Conservation (phyloP, 1,140 invertebrate species). For the Heliconius nattereri region DNA sequence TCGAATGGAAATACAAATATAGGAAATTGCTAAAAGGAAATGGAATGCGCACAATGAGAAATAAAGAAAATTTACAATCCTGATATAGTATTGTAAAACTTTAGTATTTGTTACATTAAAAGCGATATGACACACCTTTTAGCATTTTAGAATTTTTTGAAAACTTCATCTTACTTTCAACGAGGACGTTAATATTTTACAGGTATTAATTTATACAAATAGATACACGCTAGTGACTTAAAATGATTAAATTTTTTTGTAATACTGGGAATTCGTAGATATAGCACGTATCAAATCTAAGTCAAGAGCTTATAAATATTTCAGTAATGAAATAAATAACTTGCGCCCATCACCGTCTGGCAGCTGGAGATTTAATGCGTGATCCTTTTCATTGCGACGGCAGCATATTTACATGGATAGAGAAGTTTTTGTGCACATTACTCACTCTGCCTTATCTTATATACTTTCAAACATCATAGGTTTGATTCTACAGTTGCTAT, state of each 20-base stretch:
- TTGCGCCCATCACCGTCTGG: constrained; percentile 17
- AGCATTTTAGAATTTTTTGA: not conserved
- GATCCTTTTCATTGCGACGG: constrained; percentile 28
- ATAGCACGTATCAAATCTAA: constrained; percentile 1
- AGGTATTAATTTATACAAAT: too few species aligned
- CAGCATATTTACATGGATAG: constrained; percentile 22
- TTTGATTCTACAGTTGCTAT: not conserved
- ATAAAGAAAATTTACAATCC: constrained; percentile 14
- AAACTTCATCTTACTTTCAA: not conserved
- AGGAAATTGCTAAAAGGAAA: constrained; percentile 12
- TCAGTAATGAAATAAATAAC: not conserved
- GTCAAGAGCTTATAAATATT: not conserved
- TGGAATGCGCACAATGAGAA: constrained; percentile 11
- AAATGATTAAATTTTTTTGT: not conserved
- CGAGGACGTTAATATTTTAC: not conserved
- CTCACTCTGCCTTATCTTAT: not conserved
- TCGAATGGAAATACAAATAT: constrained; percentile 14
- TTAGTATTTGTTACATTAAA: not conserved
- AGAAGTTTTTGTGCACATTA: constrained; percentile 22
- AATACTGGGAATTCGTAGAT: not conserved
- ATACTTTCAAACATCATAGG: constrained; percentile 13
- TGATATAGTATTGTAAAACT: not conserved
- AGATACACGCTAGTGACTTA: not conserved
- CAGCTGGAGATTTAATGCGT: constrained; percentile 26
- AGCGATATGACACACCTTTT: not conserved